These are phyloP conservation scores for Baronia brevicornis DNA, from an alignment of 2,888 invertebrate genomes.

Conservation along the genomic window DNA sequence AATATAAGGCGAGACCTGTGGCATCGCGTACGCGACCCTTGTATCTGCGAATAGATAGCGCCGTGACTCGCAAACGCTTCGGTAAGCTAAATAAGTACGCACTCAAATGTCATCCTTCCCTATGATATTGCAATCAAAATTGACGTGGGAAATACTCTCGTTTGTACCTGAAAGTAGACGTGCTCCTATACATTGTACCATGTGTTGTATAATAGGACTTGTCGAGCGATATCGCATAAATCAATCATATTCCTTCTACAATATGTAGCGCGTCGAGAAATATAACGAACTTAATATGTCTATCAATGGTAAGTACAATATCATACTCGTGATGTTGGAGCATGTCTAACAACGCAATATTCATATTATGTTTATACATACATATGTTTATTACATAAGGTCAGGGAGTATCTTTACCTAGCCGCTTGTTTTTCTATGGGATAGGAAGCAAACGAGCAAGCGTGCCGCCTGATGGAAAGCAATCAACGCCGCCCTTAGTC, in stretches of 20 bases:
- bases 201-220: conserved; percentile 57
- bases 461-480: no score
- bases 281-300: conserved; percentile 14
- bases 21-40: conserved; percentile 29
- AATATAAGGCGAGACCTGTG: conserved; percentile 40
- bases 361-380: no score
- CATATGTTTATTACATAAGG: no score
- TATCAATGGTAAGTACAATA: conserved; percentile 1
- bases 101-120: conserved; percentile 66
- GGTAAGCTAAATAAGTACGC: conserved; percentile 60
- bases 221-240: conserved; percentile 53
- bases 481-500: no score
- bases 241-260: conserved; percentile 46
- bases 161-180: conserved; percentile 58
- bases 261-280: conserved; percentile 18
- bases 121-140: conserved; percentile 71
- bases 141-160: conserved; percentile 72
- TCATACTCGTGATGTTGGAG: no score
- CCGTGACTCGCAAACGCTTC: conserved; percentile 38
- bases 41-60: conserved; percentile 50
- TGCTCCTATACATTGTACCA: conserved; percentile 63
- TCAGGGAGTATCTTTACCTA: no score
- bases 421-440: no score
- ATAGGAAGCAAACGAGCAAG: no score
- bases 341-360: no score